phyloP scores from a whole-genome alignment of 2,113 vertebrate genomes.

The Bambusicola thoracicus region DNA sequence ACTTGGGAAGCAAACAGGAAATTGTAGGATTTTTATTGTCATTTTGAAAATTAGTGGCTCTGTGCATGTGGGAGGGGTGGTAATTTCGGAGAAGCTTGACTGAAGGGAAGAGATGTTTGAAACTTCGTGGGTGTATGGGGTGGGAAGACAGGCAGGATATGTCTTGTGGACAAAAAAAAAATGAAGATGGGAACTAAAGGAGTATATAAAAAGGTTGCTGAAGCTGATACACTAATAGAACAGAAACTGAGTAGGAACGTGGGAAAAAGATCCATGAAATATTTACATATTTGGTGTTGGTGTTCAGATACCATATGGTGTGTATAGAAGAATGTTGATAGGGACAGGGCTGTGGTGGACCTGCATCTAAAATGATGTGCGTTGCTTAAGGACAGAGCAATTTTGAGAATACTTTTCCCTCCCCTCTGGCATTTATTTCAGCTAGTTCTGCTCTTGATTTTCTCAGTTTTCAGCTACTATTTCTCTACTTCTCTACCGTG shows the following conservation, averaged over 20 bases:
- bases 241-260: conserved; percentile 28
- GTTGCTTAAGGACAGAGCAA: background rate
- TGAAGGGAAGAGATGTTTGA: conserved; percentile 46
- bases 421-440: background rate
- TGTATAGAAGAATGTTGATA: background rate
- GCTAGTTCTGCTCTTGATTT: background rate
- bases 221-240: conserved; percentile 26
- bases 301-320: background rate
- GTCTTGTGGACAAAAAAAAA: conserved; percentile 16
- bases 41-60: conserved; percentile 15
- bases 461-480: background rate
- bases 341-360: background rate
- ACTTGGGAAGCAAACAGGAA: background rate
- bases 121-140: conserved; percentile 40
- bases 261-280: conserved; percentile 22
- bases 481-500: background rate
- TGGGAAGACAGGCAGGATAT: conserved; percentile 52
- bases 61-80: conserved; percentile 26
- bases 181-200: background rate
- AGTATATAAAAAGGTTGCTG: conserved; percentile 39
- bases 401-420: background rate
- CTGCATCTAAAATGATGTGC: background rate
- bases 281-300: conserved; percentile 21
- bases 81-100: conserved; percentile 47
- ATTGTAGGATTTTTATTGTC: conserved; percentile 22